Conservation (phyloP, 2,113 vertebrate genomes). For the Tetrao urogallus region DNA sequence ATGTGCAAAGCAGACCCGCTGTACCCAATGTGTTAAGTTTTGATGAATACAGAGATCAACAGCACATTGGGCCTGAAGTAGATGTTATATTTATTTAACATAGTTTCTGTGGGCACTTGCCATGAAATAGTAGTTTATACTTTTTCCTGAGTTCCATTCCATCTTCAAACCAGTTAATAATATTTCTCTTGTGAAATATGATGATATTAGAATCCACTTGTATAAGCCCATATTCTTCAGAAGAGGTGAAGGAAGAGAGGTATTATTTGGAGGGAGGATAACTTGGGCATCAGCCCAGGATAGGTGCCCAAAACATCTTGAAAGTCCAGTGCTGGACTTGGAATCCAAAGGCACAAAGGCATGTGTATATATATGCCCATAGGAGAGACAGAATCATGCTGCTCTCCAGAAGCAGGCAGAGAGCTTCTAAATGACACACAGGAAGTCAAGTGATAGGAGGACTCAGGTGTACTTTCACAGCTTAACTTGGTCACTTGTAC, state of each 20-base stretch:
- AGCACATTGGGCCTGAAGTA: background rate
- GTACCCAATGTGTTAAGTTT: background rate
- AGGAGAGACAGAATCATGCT: background rate
- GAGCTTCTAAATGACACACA: background rate
- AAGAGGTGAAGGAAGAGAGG: background rate
- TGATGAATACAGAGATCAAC: background rate
- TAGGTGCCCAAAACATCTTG: background rate
- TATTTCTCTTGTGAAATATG: background rate
- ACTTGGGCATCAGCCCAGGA: background rate
- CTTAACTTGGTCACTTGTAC: background rate
- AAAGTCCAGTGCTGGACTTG: background rate
- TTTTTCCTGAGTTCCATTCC: background rate
- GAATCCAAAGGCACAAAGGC: background rate
- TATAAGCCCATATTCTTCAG: background rate
- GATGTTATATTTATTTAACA: background rate
- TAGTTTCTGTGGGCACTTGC: background rate
- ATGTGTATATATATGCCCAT: background rate
- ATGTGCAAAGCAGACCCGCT: background rate
- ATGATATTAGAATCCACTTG: background rate
- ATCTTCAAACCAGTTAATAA: background rate
- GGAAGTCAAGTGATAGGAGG: too few relatives aligned
- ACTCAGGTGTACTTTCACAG: background rate
- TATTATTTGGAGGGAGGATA: background rate
- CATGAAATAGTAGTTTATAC: background rate
- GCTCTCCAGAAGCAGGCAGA: background rate